phyloP scores from a whole-genome alignment of 2,113 vertebrate species.

The Emydura subglobosa region DNA sequence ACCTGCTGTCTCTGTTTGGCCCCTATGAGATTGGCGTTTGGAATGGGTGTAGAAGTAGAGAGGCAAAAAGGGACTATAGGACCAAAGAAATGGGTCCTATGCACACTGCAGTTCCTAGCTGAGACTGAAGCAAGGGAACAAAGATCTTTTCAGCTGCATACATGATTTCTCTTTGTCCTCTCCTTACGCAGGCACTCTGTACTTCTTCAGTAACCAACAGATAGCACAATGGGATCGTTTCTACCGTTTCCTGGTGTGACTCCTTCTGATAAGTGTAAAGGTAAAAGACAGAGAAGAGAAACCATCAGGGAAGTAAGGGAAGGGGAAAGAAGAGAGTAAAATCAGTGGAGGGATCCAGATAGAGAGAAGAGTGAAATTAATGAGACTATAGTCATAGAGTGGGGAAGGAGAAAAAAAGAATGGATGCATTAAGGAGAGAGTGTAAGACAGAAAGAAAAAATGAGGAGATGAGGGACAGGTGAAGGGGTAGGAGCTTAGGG shows the following conservation, averaged over 20 bases:
- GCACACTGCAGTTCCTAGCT: neutral
- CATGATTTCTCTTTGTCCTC: neutral
- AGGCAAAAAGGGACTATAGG: neutral
- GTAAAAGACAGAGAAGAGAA: neutral
- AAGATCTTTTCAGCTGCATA: neutral
- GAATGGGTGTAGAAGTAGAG: neutral
- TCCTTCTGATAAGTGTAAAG: neutral
- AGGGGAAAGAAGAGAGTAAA: neutral
- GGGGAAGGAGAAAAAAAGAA: neutral
- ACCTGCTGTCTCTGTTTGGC: neutral
- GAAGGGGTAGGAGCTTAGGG: accelerated
- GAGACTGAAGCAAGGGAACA: neutral
- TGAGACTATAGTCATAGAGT: neutral
- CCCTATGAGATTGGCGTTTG: neutral
- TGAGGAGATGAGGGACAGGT: neutral
- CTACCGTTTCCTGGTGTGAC: neutral
- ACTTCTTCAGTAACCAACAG: neutral
- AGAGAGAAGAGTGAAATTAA: neutral
- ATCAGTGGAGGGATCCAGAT: neutral
- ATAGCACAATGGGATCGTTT: accelerated
- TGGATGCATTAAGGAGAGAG: neutral
- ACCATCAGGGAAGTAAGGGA: neutral
- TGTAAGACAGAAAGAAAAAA: neutral
- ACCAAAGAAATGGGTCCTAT: neutral
- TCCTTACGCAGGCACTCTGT: neutral